Evolutionary conservation across 2,797 vertebrate genomes (phyloP), one percentile per base, ranked within the genome.

Genomic region (Takifugu ocellatus): DNA sequence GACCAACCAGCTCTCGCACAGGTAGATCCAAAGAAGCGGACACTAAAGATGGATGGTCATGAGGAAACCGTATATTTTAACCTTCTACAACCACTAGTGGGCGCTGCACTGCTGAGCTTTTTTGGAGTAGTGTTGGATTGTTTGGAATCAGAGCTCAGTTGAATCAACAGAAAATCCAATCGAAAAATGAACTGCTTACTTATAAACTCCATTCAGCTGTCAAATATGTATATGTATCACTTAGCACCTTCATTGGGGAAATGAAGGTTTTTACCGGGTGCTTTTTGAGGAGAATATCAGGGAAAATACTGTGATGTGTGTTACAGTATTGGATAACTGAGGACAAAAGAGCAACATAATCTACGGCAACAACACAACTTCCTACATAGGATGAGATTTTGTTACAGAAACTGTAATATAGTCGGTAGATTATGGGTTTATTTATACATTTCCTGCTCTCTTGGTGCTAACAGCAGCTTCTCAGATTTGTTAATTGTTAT

Each of bases 1-100:
- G 84, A 94, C 90, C 75, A 98, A 98, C 87, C 91, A 88, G 82
- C 84, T 99, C 16, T 85, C 92, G 6, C 82, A 68, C 33, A 91
- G 93, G 77, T 97, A 94, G 91, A 89, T 59, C 51, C 36, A 39
- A 39, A 16, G 46, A 39, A 46, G 60, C 7, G 25, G 64, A 58
- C 55, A 6, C 24, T 36, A 45, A 53, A 36, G 33, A 60, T 3
- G 54, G 71, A 73, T 27, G 5, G 60, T 72, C 36, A 36, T 60
- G 56, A 45, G 44, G 47, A 61, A 76, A 49, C 54, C 25, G 15
- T 54, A 29, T 61, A 56, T 49, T 36, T 51, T 36, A 52, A 67
- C 58, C 62, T 61, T 58, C 48, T 69, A 82, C 84, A 90, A 92
- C 90, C 89, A 91, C 90, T 90, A 89, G 68, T 84, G 78, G 81